Conservation (phyloP, 2,888 invertebrate species). For the Spicauda simplicius region DNA sequence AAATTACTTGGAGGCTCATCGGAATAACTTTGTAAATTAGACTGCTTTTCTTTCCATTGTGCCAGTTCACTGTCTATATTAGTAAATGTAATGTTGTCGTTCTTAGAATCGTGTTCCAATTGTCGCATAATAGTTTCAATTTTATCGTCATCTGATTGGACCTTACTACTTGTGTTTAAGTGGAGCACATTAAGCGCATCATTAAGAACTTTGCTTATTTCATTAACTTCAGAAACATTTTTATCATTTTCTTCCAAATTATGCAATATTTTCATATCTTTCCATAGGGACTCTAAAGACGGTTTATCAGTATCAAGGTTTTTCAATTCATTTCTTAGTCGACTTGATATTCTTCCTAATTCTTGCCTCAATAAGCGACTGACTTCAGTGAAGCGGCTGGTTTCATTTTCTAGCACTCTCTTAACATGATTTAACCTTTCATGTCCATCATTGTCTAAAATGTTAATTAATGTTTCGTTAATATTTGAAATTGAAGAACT, state of each 20-base stretch:
- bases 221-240: slow-evolving; percentile 52
- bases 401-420: slow-evolving; percentile 53
- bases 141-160: slow-evolving; percentile 49
- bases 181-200: slow-evolving; percentile 53
- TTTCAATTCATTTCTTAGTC: slow-evolving; percentile 51
- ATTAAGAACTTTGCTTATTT: slow-evolving; percentile 57
- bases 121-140: slow-evolving; percentile 52
- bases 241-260: slow-evolving; percentile 53
- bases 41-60: slow-evolving; percentile 1
- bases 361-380: slow-evolving; percentile 56
- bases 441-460: slow-evolving; percentile 46
- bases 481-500: slow-evolving; percentile 46
- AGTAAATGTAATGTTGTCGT: slow-evolving; percentile 27
- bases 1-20: slow-evolving; percentile 37
- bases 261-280: slow-evolving; percentile 57
- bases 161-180: slow-evolving; percentile 40
- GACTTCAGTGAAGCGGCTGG: slow-evolving; percentile 55
- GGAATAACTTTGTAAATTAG: slow-evolving; percentile 1
- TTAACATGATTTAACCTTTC: slow-evolving; percentile 49
- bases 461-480: slow-evolving; percentile 47
- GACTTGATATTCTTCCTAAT: slow-evolving; percentile 57
- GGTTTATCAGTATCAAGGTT: slow-evolving; percentile 45
- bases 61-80: not conserved
- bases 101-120: slow-evolving; percentile 46
- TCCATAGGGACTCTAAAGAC: slow-evolving; percentile 54